Evolutionary conservation across 2,888 invertebrate species (phyloP).

Genomic region (Dryococelus australis): DNA sequence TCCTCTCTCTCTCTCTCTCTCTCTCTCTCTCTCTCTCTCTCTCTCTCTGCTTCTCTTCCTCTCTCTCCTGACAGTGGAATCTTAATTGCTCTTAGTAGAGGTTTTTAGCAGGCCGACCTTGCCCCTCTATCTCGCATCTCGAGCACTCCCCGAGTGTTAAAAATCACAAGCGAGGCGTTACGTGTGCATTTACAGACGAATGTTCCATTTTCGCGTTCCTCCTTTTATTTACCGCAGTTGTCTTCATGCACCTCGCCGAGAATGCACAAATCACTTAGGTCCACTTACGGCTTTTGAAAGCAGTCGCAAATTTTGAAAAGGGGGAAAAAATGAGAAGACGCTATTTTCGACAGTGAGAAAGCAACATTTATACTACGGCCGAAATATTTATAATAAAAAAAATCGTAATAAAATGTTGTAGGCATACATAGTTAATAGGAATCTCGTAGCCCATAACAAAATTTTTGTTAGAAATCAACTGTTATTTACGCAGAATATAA

Average conservation of each 20-base stretch:
- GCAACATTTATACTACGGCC: no score
- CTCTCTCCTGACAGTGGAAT: not conserved
- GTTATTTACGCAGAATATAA: no score
- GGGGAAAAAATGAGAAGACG: no score
- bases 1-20: not conserved
- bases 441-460: no score
- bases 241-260: not conserved
- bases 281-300: no score
- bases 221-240: not conserved
- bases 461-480: no score
- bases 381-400: no score
- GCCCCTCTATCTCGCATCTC: constrained; percentile 3
- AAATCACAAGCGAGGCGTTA: not conserved
- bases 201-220: not conserved
- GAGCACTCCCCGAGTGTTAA: not conserved
- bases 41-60: not conserved
- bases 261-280: not conserved
- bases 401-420: no score
- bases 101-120: not conserved
- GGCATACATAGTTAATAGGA: no score
- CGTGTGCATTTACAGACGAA: not conserved
- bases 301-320: no score
- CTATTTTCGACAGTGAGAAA: no score
- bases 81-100: not conserved
- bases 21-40: not conserved